A percentile compares a stretch with the other conserved stretches of the same genome.
phyloP scores from a whole-genome alignment of 2,797 vertebrate genomes.

The Periparus ater region DNA sequence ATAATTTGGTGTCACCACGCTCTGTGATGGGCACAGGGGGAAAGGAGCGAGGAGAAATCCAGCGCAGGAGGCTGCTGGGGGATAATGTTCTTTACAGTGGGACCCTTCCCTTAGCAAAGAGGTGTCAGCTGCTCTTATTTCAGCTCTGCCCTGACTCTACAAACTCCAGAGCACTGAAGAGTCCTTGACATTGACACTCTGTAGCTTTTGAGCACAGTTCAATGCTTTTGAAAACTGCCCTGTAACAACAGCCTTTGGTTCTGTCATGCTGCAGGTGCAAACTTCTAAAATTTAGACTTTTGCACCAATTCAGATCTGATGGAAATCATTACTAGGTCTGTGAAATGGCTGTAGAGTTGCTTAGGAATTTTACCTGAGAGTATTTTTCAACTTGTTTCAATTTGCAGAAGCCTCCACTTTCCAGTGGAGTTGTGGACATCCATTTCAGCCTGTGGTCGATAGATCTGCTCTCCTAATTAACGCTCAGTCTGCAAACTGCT shows the following conservation, averaged over 20 bases:
- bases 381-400: conserved; percentile 17
- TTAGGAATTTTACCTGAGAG: neutral
- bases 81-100: conserved; percentile 50
- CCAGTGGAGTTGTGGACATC: neutral
- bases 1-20: conserved; percentile 72
- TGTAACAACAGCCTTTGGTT: neutral
- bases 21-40: conserved; percentile 43
- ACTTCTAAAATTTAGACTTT: neutral
- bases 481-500: neutral
- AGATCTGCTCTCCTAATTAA: neutral
- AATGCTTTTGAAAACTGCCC: neutral
- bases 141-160: neutral
- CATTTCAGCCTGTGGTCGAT: neutral
- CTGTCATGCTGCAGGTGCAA: neutral
- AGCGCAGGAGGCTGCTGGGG: conserved; percentile 51
- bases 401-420: conserved; percentile 21
- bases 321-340: neutral
- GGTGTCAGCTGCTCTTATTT: neutral
- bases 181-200: neutral
- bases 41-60: conserved; percentile 46
- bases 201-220: neutral
- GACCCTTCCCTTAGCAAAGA: conserved; percentile 40
- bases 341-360: neutral
- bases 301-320: neutral
- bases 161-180: neutral